These are phyloP conservation scores for Pristionchus pacificus DNA, from an alignment of 1,140 invertebrate genomes.

Conservation along the genomic window DNA sequence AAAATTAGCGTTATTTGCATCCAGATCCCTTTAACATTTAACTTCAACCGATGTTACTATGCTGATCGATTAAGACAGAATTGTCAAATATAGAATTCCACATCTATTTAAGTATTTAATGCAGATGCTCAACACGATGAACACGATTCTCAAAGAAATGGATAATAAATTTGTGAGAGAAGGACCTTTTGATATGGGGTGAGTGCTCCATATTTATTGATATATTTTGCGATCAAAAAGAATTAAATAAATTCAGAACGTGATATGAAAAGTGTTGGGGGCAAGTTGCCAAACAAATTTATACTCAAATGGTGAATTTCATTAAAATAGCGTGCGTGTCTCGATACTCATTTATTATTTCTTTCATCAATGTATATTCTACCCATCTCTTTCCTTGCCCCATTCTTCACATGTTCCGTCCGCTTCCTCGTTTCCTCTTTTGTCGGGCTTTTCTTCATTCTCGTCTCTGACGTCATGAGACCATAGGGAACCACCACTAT, in stretches of 20 bases:
- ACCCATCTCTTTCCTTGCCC: neutral
- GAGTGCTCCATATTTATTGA: neutral
- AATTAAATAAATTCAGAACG: neutral
- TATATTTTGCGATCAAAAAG: neutral
- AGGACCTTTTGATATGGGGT: neutral
- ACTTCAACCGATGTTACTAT: neutral
- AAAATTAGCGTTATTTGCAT: neutral
- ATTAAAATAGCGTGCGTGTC: neutral
- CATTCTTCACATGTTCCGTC: neutral
- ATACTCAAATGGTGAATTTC: neutral
- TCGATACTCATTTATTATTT: neutral
- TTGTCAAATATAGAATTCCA: neutral
- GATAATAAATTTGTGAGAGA: neutral
- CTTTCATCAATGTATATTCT: no score
- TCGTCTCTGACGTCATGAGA: no score
- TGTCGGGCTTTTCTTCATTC: neutral
- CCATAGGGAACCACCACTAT: no score
- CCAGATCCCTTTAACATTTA: neutral
- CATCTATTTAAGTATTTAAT: neutral
- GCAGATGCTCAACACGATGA: neutral
- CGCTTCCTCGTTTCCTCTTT: neutral
- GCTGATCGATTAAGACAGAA: neutral
- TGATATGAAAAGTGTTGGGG: neutral
- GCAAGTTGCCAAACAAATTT: neutral
- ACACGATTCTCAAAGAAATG: neutral